Conservation (phyloP, 2,797 vertebrate genomes). For the Pipistrellus pygmaeus region DNA sequence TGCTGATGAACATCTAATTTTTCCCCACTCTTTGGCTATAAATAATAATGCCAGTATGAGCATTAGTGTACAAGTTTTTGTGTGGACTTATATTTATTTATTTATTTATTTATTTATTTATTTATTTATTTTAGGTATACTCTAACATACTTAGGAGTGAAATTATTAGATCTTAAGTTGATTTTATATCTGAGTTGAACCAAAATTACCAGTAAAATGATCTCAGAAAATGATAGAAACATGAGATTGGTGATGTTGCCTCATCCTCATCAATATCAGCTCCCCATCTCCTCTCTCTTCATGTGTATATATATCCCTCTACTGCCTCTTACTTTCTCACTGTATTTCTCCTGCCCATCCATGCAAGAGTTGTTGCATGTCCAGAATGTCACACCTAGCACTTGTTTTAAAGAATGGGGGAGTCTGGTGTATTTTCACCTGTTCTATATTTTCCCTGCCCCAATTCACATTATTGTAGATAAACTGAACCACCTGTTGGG, state of each 20-base stretch:
- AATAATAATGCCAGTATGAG: background rate
- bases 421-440: background rate
- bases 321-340: background rate
- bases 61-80: background rate
- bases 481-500: background rate
- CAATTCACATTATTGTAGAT: background rate
- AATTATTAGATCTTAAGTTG: background rate
- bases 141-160: background rate
- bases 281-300: background rate
- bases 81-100: background rate
- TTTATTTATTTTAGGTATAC: background rate
- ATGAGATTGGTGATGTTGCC: background rate
- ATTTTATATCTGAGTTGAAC: background rate
- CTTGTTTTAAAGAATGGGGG: background rate
- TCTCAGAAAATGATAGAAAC: constrained; percentile 6
- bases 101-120: background rate
- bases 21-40: background rate
- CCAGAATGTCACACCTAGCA: background rate
- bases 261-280: background rate
- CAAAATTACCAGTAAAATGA: background rate
- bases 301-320: background rate
- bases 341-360: background rate
- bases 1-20: background rate
- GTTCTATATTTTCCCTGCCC: background rate
- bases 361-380: background rate